Conservation (phyloP, 2,113 vertebrate species). For the Pagrus major region DNA sequence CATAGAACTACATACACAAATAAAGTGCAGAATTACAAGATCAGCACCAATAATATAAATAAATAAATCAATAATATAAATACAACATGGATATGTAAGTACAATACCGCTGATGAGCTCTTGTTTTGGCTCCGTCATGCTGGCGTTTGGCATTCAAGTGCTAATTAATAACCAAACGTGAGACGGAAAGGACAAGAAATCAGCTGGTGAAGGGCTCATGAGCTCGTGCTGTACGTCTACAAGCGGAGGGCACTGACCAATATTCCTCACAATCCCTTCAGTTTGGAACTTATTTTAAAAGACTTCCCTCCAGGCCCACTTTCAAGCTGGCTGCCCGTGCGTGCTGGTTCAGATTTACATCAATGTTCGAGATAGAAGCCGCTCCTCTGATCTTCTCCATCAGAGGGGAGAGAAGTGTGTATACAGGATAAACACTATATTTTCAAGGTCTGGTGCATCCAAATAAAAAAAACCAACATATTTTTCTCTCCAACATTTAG, state of each 20-base stretch:
- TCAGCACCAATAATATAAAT: too few relatives aligned
- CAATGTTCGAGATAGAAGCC: constrained; percentile 55
- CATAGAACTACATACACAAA: too few relatives aligned
- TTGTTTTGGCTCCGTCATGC: neutral
- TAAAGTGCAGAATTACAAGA: too few relatives aligned
- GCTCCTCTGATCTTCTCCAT: constrained; percentile 72
- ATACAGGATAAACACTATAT: constrained; percentile 49
- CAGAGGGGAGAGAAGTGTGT: constrained; percentile 51
- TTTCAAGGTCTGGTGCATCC: constrained; percentile 25
- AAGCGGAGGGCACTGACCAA: constrained; percentile 22
- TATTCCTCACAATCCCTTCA: constrained; percentile 60
- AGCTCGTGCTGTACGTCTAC: constrained; percentile 5
- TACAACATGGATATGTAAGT: too few relatives aligned
- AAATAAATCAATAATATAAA: too few relatives aligned
- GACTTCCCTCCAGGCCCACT: constrained; percentile 74
- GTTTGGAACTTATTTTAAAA: constrained; percentile 69
- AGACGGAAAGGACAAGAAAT: neutral
- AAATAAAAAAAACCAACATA: constrained; percentile 1
- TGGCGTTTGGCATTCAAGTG: neutral
- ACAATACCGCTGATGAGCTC: neutral
- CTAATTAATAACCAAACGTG: constrained; percentile 10
- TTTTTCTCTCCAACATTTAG: neutral
- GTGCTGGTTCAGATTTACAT: constrained; percentile 76
- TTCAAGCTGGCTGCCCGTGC: constrained; percentile 67
- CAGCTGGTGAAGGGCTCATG: neutral